Evolutionary conservation across 2,113 vertebrate genomes (phyloP).

Genomic region (Xenotilapia flavipinnis): DNA sequence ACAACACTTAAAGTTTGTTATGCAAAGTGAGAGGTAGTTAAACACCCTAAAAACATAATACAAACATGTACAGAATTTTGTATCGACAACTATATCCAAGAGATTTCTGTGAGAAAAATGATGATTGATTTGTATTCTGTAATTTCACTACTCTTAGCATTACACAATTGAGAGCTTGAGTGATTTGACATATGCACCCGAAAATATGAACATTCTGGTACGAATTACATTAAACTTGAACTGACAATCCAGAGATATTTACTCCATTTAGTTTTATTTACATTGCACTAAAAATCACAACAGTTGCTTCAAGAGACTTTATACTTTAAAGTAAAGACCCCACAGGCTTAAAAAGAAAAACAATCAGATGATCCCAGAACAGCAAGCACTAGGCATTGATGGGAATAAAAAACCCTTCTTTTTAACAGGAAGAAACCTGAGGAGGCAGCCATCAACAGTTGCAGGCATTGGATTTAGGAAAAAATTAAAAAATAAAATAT

Average conservation of each 20-base stretch:
- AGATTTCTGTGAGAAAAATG: not conserved
- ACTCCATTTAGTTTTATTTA: not conserved
- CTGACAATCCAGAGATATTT: not conserved
- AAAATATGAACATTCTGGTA: not conserved
- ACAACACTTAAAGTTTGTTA: not conserved
- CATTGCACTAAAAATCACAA: not conserved
- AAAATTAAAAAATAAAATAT: not conserved
- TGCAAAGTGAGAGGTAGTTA: not conserved
- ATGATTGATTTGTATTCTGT: not conserved
- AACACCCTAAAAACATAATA: not conserved
- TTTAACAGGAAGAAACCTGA: not conserved
- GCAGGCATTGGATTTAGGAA: not conserved
- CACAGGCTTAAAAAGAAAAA: not conserved
- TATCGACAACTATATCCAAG: not conserved
- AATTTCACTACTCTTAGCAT: not conserved
- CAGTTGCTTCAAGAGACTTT: not conserved
- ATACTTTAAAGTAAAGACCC: not conserved
- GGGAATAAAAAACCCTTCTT: rapidly evolving
- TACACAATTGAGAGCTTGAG: not conserved
- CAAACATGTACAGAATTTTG: not conserved
- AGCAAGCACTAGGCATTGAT: not conserved
- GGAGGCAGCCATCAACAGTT: not conserved
- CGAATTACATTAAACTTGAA: not conserved
- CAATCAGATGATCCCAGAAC: not conserved
- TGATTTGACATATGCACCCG: not conserved